phyloP scores from a whole-genome alignment of 1,140 invertebrate genomes.

The Pteromalus puparum region DNA sequence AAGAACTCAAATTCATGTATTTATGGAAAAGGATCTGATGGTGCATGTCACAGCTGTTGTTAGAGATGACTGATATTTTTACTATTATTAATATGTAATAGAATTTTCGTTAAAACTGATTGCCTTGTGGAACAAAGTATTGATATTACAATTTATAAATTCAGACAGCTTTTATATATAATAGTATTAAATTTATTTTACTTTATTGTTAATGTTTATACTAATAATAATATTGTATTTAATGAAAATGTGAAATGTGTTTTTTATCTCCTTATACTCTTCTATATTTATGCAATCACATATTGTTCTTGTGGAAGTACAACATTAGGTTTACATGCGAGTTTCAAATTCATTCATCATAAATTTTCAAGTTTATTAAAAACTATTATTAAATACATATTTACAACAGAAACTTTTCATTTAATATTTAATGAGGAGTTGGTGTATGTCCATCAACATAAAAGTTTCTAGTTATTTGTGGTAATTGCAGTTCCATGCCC shows the following conservation, averaged over 20 bases:
- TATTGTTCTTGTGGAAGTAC: no score
- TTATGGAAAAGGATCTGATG: slow-evolving; percentile 27
- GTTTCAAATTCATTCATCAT: no score
- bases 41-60: neutral
- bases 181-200: slow-evolving; percentile 40
- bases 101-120: slow-evolving; percentile 7
- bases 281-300: no score
- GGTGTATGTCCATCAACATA: slow-evolving; percentile 99
- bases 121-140: slow-evolving; percentile 38
- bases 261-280: no score
- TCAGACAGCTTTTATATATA: slow-evolving; percentile 12
- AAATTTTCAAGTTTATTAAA: slow-evolving; percentile 10
- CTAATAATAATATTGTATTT: no score
- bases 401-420: slow-evolving; percentile 21
- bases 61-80: slow-evolving; percentile 49
- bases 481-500: slow-evolving; percentile 91
- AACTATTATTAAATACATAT: slow-evolving; percentile 38
- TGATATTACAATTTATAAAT: slow-evolving; percentile 28
- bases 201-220: slow-evolving; percentile 40
- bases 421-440: slow-evolving; percentile 90
- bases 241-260: no score
- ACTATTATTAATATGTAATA: slow-evolving; percentile 45
- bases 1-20: neutral
- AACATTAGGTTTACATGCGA: no score
- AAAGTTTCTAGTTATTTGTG: slow-evolving; percentile 96